Evolutionary conservation across 92 coral and sea anemone species (phyloP), one percentile per base, ranked within the genome.

Genomic region (Pocillopora meandrina): DNA sequence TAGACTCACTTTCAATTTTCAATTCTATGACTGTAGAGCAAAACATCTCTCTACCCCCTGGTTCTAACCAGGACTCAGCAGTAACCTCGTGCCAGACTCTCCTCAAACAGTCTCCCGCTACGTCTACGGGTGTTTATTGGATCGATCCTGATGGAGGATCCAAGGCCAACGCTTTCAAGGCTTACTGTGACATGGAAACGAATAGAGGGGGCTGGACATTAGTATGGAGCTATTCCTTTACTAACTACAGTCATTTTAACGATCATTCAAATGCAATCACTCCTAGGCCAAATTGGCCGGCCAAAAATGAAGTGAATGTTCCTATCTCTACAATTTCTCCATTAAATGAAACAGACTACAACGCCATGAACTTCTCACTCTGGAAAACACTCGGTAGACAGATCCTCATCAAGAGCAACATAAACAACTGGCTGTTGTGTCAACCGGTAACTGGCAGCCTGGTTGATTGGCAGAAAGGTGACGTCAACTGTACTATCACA

Each of bases 381-480:
- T 91, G 95, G 95, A 72, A 63, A 33, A 33, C 73, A n/a, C 77
- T 91, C 73, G 95, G 95, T 16, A 34, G 15, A 55, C 89, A 92
- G 55, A 9, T 92, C 23, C 61, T 92, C 69, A 84, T 92, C 56
- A 57, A 26, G 1, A 26, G 26, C 26, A 26, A 26, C 26, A 26
- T 26, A 26, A 26, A 26, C 26, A 26, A 0, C 26, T 26, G 26
- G 26, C 26, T 26, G 26, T 0, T 26, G 26, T 26, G 26, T 26
- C 26, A 26, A 26, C 26, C 26, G 26, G 1, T 26, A 26, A 26
- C 26, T 26, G 26, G 26, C 26, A 26, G 26, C 26, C 26, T 26
- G 26, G 26, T 26, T 26, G 26, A 26, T 26, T 26, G 26, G 26
- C 26, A 26, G 26, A 26, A 26, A 26, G 26, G 26, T 26, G 26